These are phyloP conservation scores for Platerodrilus igneus DNA, from an alignment of 2,888 invertebrate genomes.

Conservation along the genomic window DNA sequence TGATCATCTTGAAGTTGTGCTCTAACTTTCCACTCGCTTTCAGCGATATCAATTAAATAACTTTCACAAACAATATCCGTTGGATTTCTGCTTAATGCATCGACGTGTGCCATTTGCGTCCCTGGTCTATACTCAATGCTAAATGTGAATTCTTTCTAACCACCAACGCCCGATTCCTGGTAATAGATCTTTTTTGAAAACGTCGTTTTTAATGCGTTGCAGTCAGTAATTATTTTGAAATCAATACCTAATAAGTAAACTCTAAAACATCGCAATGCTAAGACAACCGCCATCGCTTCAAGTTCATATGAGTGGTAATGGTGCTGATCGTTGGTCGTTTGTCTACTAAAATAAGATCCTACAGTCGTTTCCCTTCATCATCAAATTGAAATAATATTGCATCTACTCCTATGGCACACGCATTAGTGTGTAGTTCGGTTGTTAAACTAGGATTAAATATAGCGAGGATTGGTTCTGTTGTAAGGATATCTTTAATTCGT, in stretches of 20 bases:
- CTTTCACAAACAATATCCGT: constrained; percentile 8
- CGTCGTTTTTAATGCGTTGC: constrained; percentile 26
- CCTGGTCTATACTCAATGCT: constrained; percentile 34
- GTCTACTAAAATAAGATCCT: constrained; percentile 15
- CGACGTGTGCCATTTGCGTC: constrained; percentile 30
- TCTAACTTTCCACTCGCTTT: constrained; percentile 27
- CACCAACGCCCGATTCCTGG: constrained; percentile 37
- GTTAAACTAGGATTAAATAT: constrained; percentile 8
- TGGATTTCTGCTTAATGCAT: constrained; percentile 17
- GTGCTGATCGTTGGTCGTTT: constrained; percentile 11
- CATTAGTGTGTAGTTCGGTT: constrained; percentile 14
- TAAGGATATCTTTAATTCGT: no score
- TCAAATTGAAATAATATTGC: constrained; percentile 8
- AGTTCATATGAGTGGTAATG: constrained; percentile 22
- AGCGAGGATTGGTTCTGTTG: constrained; percentile 8
- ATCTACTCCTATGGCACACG: constrained; percentile 7
- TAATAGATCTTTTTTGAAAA: constrained; percentile 24
- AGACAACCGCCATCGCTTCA: constrained; percentile 26
- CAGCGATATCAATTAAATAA: constrained; percentile 19
- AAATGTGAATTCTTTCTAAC: constrained; percentile 35
- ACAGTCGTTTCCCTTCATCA: constrained; percentile 7
- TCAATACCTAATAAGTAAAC: constrained; percentile 26
- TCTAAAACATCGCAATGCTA: constrained; percentile 24
- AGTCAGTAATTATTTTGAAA: constrained; percentile 30
- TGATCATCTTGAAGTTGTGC: constrained; percentile 28